A percentile compares a stretch with the other conserved stretches of the same genome.
Evolutionary conservation across 2,888 invertebrate species (phyloP).

Genomic region (Plebejus melissa): DNA sequence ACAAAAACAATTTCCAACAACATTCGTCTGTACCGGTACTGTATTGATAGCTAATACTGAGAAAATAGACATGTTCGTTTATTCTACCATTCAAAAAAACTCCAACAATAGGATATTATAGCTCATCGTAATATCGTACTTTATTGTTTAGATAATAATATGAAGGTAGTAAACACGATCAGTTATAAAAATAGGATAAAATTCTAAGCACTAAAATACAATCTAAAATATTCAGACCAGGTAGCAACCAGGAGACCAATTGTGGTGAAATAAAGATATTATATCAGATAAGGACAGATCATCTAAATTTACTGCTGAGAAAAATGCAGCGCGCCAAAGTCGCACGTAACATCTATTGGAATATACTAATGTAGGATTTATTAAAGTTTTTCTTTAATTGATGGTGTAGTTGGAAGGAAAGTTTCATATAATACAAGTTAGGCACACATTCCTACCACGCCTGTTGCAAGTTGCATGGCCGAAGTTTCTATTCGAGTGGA

Average conservation of each 20-base stretch:
- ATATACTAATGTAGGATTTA: not conserved
- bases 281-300: not conserved
- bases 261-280: not conserved
- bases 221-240: too few species aligned
- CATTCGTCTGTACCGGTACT: not conserved
- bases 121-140: too few species aligned
- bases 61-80: not conserved
- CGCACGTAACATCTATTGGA: not conserved
- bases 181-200: too few species aligned
- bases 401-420: constrained; percentile 11
- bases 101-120: too few species aligned
- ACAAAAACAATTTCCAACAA: not conserved
- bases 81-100: not conserved
- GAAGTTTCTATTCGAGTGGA: constrained; percentile 40
- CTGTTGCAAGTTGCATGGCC: constrained; percentile 32
- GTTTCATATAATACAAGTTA: constrained; percentile 27
- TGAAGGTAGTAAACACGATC: too few species aligned
- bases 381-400: constrained; percentile 24
- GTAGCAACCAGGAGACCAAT: too few species aligned
- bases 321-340: not conserved
- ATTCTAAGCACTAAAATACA: too few species aligned
- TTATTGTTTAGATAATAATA: too few species aligned
- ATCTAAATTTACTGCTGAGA: not conserved
- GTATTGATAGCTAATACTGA: not conserved
- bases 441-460: constrained; percentile 36